Conservation (phyloP, 2,888 invertebrate genomes). For the Parasteatoda lunata region DNA sequence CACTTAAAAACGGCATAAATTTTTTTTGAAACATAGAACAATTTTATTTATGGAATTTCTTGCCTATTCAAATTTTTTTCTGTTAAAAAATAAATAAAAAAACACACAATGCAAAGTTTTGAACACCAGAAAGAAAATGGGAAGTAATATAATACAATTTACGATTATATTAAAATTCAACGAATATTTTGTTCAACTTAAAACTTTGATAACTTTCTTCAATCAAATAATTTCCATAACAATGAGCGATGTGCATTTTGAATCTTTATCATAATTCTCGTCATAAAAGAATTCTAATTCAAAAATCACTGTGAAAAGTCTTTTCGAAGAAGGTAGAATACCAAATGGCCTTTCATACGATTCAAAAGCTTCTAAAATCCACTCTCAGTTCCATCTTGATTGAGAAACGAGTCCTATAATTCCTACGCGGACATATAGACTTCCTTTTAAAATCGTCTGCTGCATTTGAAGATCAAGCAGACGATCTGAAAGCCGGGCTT, state of each 20-base stretch:
- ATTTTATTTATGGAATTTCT: too few relatives aligned
- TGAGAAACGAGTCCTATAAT: background rate
- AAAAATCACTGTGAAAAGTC: background rate
- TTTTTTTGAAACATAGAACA: too few relatives aligned
- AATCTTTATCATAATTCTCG: conserved; percentile 3
- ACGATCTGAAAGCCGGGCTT: conserved; percentile 24
- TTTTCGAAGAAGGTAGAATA: background rate
- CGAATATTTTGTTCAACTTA: too few relatives aligned
- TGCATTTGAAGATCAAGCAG: conserved; percentile 30
- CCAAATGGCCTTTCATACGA: background rate
- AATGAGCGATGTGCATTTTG: conserved; percentile 24
- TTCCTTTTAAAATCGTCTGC: conserved; percentile 1
- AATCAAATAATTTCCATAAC: conserved; percentile 13
- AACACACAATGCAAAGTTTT: too few relatives aligned
- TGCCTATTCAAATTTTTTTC: too few relatives aligned
- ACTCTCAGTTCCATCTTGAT: conserved; percentile 6
- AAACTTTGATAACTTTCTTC: too few relatives aligned
- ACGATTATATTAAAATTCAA: too few relatives aligned
- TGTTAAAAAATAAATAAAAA: too few relatives aligned
- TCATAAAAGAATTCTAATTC: background rate
- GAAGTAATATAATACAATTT: too few relatives aligned
- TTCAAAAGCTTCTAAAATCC: conserved; percentile 3
- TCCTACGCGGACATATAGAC: background rate
- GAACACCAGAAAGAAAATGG: too few relatives aligned
- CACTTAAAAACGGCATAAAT: too few relatives aligned